These are phyloP conservation scores for Amphiprion ocellaris DNA, from an alignment of 2,113 vertebrate genomes.

Conservation along the genomic window DNA sequence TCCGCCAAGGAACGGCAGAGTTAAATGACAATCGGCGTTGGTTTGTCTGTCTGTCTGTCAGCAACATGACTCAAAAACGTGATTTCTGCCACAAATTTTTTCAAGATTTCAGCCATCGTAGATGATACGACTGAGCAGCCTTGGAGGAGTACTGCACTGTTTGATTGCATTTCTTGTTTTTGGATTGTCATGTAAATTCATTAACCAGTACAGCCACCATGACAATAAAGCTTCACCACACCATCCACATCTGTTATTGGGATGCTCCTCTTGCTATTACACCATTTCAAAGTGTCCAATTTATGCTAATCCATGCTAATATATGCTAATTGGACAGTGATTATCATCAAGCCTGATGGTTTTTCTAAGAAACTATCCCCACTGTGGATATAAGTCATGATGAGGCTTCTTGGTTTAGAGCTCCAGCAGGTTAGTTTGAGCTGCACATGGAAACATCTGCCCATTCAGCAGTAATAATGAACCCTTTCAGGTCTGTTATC, in stretches of 20 bases:
- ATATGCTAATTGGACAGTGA: conserved; percentile 66
- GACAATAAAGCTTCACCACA: conserved; percentile 6
- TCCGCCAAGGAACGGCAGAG: too few relatives aligned
- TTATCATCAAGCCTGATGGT: conserved; percentile 45
- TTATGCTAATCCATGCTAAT: conserved; percentile 70
- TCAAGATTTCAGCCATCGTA: too few relatives aligned
- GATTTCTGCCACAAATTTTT: too few relatives aligned
- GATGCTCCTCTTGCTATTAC: conserved; percentile 9
- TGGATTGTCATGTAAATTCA: background rate
- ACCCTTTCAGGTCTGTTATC: background rate
- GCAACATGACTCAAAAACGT: too few relatives aligned
- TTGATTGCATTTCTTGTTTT: background rate
- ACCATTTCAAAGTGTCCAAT: conserved; percentile 8
- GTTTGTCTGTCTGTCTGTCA: too few relatives aligned
- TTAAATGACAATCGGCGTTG: too few relatives aligned
- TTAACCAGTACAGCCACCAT: conserved; percentile 6
- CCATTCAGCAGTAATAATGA: conserved; percentile 10
- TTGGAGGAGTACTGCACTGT: too few relatives aligned
- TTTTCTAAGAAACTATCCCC: conserved; percentile 42
- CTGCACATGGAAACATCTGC: conserved; percentile 14
- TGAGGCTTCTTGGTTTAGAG: conserved; percentile 4
- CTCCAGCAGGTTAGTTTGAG: background rate
- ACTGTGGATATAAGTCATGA: conserved; percentile 32
- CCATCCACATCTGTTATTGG: conserved; percentile 57
- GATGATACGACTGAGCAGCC: too few relatives aligned